phyloP scores from a whole-genome alignment of 2,797 vertebrate genomes.

The Chaenodraco wilsoni region DNA sequence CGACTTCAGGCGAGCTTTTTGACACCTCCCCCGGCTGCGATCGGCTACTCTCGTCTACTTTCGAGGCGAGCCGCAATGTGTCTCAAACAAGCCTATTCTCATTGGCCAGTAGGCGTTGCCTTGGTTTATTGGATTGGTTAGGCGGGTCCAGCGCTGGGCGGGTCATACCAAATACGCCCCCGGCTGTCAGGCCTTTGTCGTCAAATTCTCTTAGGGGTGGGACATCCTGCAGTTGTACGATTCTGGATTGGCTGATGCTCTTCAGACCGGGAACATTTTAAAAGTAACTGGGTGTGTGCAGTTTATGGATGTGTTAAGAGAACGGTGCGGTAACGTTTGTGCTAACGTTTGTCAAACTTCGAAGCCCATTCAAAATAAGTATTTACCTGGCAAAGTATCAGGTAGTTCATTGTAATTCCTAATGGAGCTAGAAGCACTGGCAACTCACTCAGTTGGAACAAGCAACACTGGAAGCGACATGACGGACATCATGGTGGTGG shows the following conservation, averaged over 20 bases:
- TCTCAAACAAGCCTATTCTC: no score
- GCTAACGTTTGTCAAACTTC: not conserved
- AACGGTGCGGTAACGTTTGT: not conserved
- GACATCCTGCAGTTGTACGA: not conserved
- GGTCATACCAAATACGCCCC: no score
- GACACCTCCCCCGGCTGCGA: no score
- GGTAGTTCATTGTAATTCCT: not conserved
- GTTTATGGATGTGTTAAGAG: not conserved
- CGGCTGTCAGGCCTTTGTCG: no score
- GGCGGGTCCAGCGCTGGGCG: no score
- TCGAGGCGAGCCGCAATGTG: no score
- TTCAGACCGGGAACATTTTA: conserved; percentile 62
- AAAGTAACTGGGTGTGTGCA: conserved; percentile 41
- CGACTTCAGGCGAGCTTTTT: no score
- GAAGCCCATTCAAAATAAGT: rapidly evolving
- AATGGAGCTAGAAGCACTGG: conserved; percentile 26
- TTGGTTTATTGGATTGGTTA: no score
- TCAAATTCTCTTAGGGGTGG: conserved; percentile 17
- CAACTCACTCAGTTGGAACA: not conserved
- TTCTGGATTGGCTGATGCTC: conserved; percentile 38
- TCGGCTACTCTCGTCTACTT: no score
- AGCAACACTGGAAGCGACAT: not conserved
- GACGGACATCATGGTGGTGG: conserved; percentile 15
- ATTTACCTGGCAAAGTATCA: not conserved
- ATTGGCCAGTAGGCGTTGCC: no score